These are phyloP conservation scores for Drosophila phalerata DNA, from an alignment of 2,888 invertebrate genomes.

Conservation along the genomic window DNA sequence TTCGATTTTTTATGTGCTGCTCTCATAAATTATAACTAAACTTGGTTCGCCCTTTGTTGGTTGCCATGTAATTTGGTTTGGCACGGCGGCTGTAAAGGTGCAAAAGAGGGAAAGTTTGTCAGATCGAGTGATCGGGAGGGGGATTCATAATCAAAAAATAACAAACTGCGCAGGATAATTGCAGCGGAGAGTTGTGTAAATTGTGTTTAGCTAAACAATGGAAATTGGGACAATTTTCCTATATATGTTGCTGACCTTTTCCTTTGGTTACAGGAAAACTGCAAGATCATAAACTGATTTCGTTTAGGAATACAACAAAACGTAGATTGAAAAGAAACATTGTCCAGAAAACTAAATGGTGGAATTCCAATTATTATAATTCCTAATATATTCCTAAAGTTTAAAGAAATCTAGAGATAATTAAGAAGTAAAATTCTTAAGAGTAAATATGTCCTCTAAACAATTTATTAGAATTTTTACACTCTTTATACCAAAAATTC, in stretches of 20 bases:
- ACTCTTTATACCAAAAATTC: too few species aligned
- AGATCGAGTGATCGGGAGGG: not conserved
- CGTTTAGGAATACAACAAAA: too few species aligned
- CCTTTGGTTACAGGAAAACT: slow-evolving; percentile 22
- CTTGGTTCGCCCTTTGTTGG: slow-evolving; percentile 69
- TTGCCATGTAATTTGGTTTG: slow-evolving; percentile 75
- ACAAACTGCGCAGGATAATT: slow-evolving; percentile 79
- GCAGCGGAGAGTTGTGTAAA: slow-evolving; percentile 67
- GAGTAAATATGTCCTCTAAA: too few species aligned
- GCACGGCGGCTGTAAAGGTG: slow-evolving; percentile 60
- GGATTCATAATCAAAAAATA: slow-evolving; percentile 69
- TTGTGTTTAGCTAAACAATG: slow-evolving; percentile 70
- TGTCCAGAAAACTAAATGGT: not conserved
- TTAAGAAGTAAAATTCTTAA: too few species aligned
- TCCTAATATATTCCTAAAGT: too few species aligned
- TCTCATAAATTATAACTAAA: slow-evolving; percentile 73
- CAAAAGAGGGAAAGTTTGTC: not conserved
- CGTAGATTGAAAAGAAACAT: not conserved
- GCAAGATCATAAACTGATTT: slow-evolving; percentile 4
- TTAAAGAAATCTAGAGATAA: too few species aligned
- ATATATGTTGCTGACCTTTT: not conserved
- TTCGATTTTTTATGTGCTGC: slow-evolving; percentile 41
- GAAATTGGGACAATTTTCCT: slow-evolving; percentile 36
- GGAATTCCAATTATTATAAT: not conserved
- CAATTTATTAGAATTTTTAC: too few species aligned